These are phyloP conservation scores for Zeus faber DNA, from an alignment of 2,113 vertebrate species.

Conservation along the genomic window DNA sequence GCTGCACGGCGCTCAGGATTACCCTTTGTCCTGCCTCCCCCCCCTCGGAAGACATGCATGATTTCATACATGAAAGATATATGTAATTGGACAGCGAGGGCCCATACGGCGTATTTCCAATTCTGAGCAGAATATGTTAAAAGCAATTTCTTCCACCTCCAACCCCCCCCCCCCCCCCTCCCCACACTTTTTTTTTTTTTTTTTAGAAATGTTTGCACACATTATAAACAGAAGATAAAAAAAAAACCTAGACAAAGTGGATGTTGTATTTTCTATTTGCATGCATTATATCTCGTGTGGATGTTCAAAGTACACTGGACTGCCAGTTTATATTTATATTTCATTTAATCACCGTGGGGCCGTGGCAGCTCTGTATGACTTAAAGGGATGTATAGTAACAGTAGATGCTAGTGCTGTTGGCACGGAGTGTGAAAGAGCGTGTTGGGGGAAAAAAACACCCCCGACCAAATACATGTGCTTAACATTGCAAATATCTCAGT, in stretches of 20 bases:
- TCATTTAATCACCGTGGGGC: slow-evolving; percentile 13
- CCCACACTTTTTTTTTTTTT: slow-evolving; percentile 36
- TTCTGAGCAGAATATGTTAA: slow-evolving; percentile 72
- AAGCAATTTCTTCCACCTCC: slow-evolving; percentile 51
- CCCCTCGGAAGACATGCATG: slow-evolving; percentile 70
- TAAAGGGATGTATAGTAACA: slow-evolving; percentile 7
- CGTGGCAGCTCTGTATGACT: slow-evolving; percentile 13
- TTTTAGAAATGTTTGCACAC: slow-evolving; percentile 66
- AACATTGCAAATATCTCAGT: background rate
- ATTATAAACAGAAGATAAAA: slow-evolving; percentile 53
- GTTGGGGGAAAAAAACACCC: too few species aligned
- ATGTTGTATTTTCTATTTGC: slow-evolving; percentile 57
- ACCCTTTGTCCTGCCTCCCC: slow-evolving; percentile 72
- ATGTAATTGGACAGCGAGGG: slow-evolving; percentile 79
- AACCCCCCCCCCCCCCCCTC: too few species aligned
- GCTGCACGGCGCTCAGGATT: slow-evolving; percentile 64
- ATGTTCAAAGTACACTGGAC: slow-evolving; percentile 12
- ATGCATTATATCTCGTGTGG: slow-evolving; percentile 48
- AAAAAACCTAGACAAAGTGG: slow-evolving; percentile 52
- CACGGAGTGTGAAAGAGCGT: slow-evolving; percentile 2
- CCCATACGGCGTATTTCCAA: slow-evolving; percentile 75
- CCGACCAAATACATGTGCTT: background rate
- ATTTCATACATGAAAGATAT: slow-evolving; percentile 81
- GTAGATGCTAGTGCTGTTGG: background rate
- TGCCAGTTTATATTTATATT: slow-evolving; percentile 13